These are phyloP conservation scores for Columba janthina DNA, from an alignment of 2,113 vertebrate species.

Conservation along the genomic window DNA sequence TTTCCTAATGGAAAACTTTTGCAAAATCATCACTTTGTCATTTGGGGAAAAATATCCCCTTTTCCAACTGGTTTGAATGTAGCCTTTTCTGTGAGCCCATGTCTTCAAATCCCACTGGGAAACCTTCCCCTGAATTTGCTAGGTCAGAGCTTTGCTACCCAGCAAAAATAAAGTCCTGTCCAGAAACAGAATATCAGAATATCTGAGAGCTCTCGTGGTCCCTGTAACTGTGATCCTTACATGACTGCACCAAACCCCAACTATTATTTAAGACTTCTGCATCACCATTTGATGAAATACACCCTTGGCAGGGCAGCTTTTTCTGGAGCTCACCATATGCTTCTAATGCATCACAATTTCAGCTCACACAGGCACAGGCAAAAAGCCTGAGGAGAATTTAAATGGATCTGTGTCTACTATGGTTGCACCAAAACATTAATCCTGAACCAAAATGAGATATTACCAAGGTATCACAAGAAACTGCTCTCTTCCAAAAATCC, in stretches of 20 bases:
- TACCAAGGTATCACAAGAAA: background rate
- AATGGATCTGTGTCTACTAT: background rate
- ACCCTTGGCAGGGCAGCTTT: background rate
- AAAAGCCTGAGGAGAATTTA: background rate
- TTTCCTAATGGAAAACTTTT: slow-evolving; percentile 1
- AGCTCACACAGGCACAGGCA: background rate
- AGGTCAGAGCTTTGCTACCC: background rate
- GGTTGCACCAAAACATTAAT: background rate
- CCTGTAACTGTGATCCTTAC: background rate
- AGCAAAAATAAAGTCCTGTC: background rate
- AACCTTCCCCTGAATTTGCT: background rate
- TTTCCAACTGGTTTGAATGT: background rate
- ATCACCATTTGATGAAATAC: background rate
- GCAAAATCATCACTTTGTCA: background rate
- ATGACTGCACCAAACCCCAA: background rate
- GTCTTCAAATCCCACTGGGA: background rate
- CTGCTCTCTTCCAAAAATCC: background rate
- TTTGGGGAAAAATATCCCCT: background rate
- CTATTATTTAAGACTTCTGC: background rate
- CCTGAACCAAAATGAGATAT: background rate
- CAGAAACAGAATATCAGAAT: background rate
- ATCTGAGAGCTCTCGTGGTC: background rate
- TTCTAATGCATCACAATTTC: background rate
- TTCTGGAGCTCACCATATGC: background rate
- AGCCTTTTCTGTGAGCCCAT: background rate